These are phyloP conservation scores for Bombycilla garrulus DNA, from an alignment of 2,113 vertebrate species.

Conservation along the genomic window DNA sequence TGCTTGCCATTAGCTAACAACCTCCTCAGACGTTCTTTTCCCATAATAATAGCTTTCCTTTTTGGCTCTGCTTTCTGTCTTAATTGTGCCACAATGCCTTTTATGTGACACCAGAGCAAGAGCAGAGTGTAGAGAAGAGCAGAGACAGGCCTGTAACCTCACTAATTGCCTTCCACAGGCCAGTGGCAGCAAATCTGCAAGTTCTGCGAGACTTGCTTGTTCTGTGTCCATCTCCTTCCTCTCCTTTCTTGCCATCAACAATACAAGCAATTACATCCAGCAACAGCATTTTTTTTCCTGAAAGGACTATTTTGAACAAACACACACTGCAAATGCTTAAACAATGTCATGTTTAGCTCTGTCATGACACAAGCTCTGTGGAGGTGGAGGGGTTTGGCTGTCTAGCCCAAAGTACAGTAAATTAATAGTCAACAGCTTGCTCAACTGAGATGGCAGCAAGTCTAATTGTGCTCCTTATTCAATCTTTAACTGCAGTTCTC, in stretches of 20 bases:
- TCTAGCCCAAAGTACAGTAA: neutral
- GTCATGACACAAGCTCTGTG: neutral
- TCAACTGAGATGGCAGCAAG: neutral
- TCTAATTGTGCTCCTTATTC: neutral
- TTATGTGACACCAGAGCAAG: neutral
- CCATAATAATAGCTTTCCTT: neutral
- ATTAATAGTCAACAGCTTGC: neutral
- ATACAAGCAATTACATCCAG: neutral
- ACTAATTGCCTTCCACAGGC: constrained; percentile 5
- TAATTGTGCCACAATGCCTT: neutral
- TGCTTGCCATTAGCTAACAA: neutral
- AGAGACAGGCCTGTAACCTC: neutral
- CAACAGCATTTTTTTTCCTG: neutral
- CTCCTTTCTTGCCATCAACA: neutral
- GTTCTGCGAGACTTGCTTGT: neutral
- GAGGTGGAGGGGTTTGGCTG: neutral
- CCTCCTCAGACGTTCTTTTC: neutral
- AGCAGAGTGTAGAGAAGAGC: neutral
- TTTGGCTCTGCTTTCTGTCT: neutral
- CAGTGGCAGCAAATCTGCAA: neutral
- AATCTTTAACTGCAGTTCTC: neutral
- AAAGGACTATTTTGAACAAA: neutral
- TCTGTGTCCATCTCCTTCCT: neutral
- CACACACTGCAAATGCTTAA: neutral
- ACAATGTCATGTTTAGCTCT: neutral